Evolutionary conservation across 2,797 vertebrate genomes (phyloP), one percentile per base, ranked within the genome.

Genomic region (Sebastes ruberrimus): DNA sequence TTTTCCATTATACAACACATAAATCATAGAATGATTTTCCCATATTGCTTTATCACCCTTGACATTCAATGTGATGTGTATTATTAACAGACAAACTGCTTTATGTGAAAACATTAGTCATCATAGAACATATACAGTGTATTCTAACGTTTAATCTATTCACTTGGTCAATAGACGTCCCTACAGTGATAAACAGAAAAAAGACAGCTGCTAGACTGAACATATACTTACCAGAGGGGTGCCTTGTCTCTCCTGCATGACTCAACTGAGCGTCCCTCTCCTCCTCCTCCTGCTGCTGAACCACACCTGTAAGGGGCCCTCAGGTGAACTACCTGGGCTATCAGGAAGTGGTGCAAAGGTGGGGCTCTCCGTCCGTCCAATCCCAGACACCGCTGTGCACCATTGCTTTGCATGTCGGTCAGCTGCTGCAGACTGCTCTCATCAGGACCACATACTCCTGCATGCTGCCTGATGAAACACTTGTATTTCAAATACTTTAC

Each of bases 141-240:
- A 46, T 22, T 57, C 18, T 14, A 32, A 22, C 13, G 22, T 13
- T 71, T 14, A 8, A 35, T 71, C 11, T 38, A 61, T 59, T 42
- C 4, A 28, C 5, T 3, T 14, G 14, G 18, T 2, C 30, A 22
- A 11, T 10, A 25, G 10, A 38, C 0, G 1, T 30, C 2, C 8
- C 8, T 18, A 52, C 1, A 32, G 6, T 23, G 13, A 14, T 22
- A 20, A 33, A 42, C 6, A 59, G n/a, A 13, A 53, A 49, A 61
- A 74, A 23, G 32, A 3, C 8, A 28, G 18, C 11, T n/a, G 25
- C 11, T n/a, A 6, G 11, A 8, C 1, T 56, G 63, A 10, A 4
- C 9, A 62, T 30, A 87, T 38, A 90, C 94, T 95, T 80, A 95
- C 95, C 94, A 95, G 81, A 71, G 94, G 92, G 30, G 80, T 93